Evolutionary conservation across 2,113 vertebrate species (phyloP), one percentile per base, ranked within the genome.

Genomic region (Brachyhypopomus occidentalis): DNA sequence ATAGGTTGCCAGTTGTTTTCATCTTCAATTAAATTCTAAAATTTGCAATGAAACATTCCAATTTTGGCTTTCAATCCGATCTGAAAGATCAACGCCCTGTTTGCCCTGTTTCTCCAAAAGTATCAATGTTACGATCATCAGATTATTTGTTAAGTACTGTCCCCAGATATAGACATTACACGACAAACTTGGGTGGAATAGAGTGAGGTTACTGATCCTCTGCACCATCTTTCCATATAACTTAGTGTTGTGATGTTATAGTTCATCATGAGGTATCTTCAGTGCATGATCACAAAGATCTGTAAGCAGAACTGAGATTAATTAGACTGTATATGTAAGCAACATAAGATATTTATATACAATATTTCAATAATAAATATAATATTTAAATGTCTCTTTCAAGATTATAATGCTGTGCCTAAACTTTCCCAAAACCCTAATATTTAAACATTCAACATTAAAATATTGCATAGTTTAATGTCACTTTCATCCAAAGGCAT

Each of bases 261-360:
- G 94, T 86, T 98, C 97, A 30, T 98, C 97, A 0, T 96, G 97
- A 0, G 93, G 89, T 80, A 94, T 93, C 88, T 94, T 93, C 78
- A 98, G 93, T n/a, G 96, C 94, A 2, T 98, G 95, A 91, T 98
- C 97, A 59, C 97, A 98, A 1, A 98, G 92, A 87, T 98, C 97
- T 98, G 93, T n/a, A 73, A 3, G 60, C 23, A 85, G 11, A 67
- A 25, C 69, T 64, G 12, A 16, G 83, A 22, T 70, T 9, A 17
- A 19, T 56, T 48, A 19, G 25, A 6, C 22, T 64, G 19, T 64
- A 30, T 20, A 78, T 19, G n/a, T 16, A 67, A 72, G 0, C 2
- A 45, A 41, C 5, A 9, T 41, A 41, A 41, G 41, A 6, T 41
- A 41, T 41, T 41, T 8, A 41, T 41, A 4, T 41, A 41, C 41